Conservation (phyloP, 2,797 vertebrate genomes). For the Lophius americanus region DNA sequence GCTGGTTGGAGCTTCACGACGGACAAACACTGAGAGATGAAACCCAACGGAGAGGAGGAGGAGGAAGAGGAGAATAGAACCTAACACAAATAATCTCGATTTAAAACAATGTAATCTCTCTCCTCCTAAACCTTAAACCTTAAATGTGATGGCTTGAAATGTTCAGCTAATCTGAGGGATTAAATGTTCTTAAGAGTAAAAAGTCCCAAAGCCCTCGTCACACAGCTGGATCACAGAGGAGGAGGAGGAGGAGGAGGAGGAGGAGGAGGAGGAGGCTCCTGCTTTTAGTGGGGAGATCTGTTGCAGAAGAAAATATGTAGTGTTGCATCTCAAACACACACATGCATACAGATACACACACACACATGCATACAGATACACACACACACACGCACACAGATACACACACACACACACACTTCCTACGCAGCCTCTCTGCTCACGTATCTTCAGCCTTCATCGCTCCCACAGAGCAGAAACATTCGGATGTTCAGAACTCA, state of each 20-base stretch:
- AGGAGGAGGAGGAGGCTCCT: neutral
- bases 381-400: slow-evolving; percentile 5
- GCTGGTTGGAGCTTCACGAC: no score
- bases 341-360: slow-evolving; percentile 9
- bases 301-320: slow-evolving; percentile 4
- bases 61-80: neutral
- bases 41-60: no score
- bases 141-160: neutral
- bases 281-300: slow-evolving; percentile 10
- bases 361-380: no score
- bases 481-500: slow-evolving; percentile 24
- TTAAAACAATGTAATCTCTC: no score
- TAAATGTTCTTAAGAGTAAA: no score
- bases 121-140: no score
- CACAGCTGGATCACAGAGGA: neutral
- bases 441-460: slow-evolving; percentile 20
- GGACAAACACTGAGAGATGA: no score
- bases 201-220: neutral
- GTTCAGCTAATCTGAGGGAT: neutral
- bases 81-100: neutral
- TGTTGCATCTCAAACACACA: slow-evolving; percentile 18
- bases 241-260: no score
- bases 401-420: slow-evolving; percentile 35
- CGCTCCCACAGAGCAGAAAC: slow-evolving; percentile 40
- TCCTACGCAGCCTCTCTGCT: slow-evolving; percentile 54